A percentile compares a stretch with the other conserved stretches of the same genome.
phyloP scores from a whole-genome alignment of 30 jellyfish, hydroid and myxozoan species.

The Hydractinia echinata region DNA sequence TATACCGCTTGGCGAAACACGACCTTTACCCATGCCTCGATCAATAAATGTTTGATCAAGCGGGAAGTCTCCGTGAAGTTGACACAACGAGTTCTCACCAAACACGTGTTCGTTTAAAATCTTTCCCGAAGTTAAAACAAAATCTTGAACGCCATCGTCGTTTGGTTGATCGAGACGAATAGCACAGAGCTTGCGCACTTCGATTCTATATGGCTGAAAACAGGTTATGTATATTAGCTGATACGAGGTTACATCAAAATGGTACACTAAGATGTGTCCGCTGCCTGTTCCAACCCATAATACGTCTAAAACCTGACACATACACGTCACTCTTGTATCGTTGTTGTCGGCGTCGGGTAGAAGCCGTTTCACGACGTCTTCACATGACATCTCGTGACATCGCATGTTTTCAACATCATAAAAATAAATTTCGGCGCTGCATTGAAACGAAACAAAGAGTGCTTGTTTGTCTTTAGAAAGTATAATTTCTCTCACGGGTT shows the following conservation, averaged over 20 bases:
- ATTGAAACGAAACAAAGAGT: conserved; percentile 40
- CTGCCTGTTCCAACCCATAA: conserved; percentile 97
- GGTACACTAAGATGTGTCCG: conserved; percentile 68
- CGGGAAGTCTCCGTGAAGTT: not conserved
- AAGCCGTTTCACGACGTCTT: conserved; percentile 33
- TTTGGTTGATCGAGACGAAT: conserved; percentile 7
- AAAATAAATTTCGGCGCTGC: conserved; percentile 43
- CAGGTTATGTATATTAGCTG: conserved; percentile 26
- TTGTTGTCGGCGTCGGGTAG: conserved; percentile 39
- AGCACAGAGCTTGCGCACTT: conserved; percentile 38
- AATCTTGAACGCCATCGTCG: conserved; percentile 24
- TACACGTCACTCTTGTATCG: conserved; percentile 76
- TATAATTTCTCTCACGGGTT: conserved; percentile 35
- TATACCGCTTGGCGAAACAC: no score
- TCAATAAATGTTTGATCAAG: not conserved
- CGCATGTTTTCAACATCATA: conserved; percentile 13
- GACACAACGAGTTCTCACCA: conserved; percentile 11
- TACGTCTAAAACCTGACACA: conserved; percentile 59
- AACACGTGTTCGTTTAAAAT: conserved; percentile 39
- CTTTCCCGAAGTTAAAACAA: conserved; percentile 73
- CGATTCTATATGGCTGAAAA: conserved; percentile 68
- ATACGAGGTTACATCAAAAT: conserved; percentile 4
- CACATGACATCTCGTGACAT: conserved; percentile 43
- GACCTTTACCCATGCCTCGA: not conserved
- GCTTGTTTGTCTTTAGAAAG: conserved; percentile 36